Percentiles rank a stretch among this genome's conserved stretches.
Evolutionary conservation across 2,797 vertebrate species (phyloP).

Genomic region (Takifugu ocellatus): DNA sequence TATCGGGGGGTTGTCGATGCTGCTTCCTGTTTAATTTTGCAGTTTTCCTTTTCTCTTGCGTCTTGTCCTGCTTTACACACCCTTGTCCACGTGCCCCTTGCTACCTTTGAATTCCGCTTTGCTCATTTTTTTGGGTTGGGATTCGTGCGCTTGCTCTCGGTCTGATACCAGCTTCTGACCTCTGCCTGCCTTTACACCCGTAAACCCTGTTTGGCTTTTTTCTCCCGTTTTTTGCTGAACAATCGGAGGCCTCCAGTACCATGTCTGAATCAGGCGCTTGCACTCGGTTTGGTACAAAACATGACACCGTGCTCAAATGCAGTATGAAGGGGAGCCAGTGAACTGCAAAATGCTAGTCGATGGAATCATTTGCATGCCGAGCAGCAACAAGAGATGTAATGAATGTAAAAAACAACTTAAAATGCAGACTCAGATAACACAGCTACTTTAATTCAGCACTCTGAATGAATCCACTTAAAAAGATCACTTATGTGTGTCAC

Average conservation of each 20-base stretch:
- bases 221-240: neutral
- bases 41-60: neutral
- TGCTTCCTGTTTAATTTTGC: neutral
- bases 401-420: slow-evolving; percentile 12
- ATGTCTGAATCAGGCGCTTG: neutral
- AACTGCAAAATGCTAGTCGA: slow-evolving; percentile 3
- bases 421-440: slow-evolving; percentile 5
- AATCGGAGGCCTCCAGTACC: neutral
- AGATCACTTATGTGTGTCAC: neutral
- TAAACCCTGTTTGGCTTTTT: neutral
- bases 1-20: neutral
- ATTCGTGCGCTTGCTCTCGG: neutral
- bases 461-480: slow-evolving; percentile 8
- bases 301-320: slow-evolving; percentile 3
- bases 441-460: neutral
- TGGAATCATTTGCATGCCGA: slow-evolving; percentile 4
- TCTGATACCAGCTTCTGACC: neutral
- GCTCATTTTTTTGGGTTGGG: neutral
- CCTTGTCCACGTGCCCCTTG: neutral
- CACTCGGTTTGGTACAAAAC: neutral
- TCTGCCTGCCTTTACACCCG: neutral
- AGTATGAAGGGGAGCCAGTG: slow-evolving; percentile 11
- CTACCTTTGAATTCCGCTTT: neutral
- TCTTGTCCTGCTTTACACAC: neutral
- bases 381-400: slow-evolving; percentile 7